Base-by-base conservation (phyloP, 2,888 invertebrate genomes). In the Petrolisthes cinctipes region DNA sequence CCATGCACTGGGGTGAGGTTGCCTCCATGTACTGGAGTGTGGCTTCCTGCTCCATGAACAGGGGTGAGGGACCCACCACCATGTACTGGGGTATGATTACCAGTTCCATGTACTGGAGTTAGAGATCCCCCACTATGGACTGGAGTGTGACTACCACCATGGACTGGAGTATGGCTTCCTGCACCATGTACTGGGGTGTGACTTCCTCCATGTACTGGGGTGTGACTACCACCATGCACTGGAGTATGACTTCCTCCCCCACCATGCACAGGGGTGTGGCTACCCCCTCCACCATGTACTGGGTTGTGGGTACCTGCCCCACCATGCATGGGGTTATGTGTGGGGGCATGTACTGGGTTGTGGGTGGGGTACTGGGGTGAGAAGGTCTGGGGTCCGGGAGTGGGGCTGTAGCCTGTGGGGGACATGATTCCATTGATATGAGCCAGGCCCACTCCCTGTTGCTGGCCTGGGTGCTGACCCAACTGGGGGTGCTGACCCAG, bases 401-500 rank as follows among this genome's bases (percentile, higher is more conserved):
- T 90, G 78, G 90, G 88, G 66, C 88, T 90, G 79, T 88, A 90
- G n/a, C 90, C 90, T 71, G 83, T 83, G 37, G 90, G 90, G 37
- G 90, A 90, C 90, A 90, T 89, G 79, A 90, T 90, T 68, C 90
- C 90, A 82, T 90, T 90, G 68, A 90, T 88, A 85, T 90, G 90
- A 56, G 87, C 85, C 81, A 90, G 86, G 14, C 89, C 90, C 73
- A 89, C 76, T 51, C 87, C 78, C 54, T 81, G 85, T 68, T 90
- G 90, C 66, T 87, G 89, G 4, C 82, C 80, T 17, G 80, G 86
- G 54, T 90, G 91, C 68, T 79, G 86, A n/a, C 75, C 78, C 71
- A 87, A 83, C 76, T 82, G 82, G 53, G 84, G 82, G 78, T 90
- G 90, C 14, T 88, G 91, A 73, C 75, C 85, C 61, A 71, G 81